phyloP scores from a whole-genome alignment of 2,888 invertebrate species.

The Cordilura impudica region DNA sequence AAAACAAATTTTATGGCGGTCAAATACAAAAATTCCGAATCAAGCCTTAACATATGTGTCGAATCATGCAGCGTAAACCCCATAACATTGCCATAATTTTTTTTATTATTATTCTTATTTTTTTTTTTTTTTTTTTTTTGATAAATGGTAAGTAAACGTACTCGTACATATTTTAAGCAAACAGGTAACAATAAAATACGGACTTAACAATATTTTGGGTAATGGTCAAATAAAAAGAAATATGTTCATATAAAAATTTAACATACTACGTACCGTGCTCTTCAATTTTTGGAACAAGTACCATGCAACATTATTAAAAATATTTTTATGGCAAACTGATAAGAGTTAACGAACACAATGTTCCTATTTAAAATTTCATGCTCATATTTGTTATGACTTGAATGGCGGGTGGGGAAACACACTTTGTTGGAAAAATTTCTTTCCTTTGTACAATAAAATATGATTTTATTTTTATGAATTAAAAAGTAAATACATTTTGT shows the following conservation, averaged over 20 bases:
- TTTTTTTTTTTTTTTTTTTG: neutral
- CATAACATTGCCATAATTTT: neutral
- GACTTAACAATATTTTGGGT: constrained; percentile 4
- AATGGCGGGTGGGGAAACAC: neutral
- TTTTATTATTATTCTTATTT: neutral
- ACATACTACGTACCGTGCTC: neutral
- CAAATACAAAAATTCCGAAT: neutral
- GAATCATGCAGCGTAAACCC: neutral
- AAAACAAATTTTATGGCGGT: constrained; percentile 5
- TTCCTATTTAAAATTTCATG: neutral
- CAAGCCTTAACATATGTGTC: constrained; percentile 27
- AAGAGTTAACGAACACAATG: neutral
- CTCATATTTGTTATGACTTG: constrained; percentile 9
- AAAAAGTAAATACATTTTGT: no score
- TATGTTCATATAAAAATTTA: neutral
- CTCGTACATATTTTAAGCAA: neutral
- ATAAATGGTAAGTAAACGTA: neutral
- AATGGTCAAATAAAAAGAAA: constrained; percentile 16
- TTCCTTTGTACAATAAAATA: constrained; percentile 21
- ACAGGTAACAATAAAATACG: neutral
- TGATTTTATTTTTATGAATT: constrained; percentile 15
- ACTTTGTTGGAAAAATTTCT: constrained; percentile 23
- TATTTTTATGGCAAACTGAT: neutral
- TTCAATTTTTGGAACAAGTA: no score
- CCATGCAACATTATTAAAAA: neutral